phyloP scores from a whole-genome alignment of 2,888 invertebrate species.

The Morpho helenor region DNA sequence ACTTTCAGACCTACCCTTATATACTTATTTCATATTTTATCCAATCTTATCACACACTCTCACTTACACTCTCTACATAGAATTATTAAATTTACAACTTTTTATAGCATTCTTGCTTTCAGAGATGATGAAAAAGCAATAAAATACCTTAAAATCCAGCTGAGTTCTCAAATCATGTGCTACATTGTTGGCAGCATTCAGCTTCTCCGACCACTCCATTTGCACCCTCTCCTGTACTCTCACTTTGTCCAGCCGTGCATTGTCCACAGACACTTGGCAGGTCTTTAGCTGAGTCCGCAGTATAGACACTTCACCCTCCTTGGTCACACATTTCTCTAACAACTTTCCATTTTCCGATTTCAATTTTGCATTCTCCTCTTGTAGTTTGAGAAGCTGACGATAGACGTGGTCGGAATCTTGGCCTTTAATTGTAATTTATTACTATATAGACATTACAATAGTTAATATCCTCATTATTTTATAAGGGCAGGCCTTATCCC shows the following conservation, averaged over 20 bases:
- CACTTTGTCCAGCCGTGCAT: slow-evolving; percentile 62
- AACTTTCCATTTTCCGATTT: slow-evolving; percentile 67
- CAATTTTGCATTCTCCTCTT: slow-evolving; percentile 63
- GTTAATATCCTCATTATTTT: too few relatives aligned
- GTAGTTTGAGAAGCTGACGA: slow-evolving; percentile 51
- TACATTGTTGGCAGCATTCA: slow-evolving; percentile 56
- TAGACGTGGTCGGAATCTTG: slow-evolving; percentile 53
- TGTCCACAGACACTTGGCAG: slow-evolving; percentile 60
- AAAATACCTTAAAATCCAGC: slow-evolving; percentile 77
- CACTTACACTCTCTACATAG: too few relatives aligned
- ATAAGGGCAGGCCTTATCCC: too few relatives aligned
- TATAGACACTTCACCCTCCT: slow-evolving; percentile 79
- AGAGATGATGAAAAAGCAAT: too few relatives aligned
- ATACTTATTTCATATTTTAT: too few relatives aligned
- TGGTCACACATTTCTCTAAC: slow-evolving; percentile 71
- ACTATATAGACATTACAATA: too few relatives aligned
- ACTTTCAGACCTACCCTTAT: too few relatives aligned
- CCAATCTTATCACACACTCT: too few relatives aligned
- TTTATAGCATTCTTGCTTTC: too few relatives aligned
- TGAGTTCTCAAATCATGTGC: slow-evolving; percentile 68
- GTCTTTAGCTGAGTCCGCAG: slow-evolving; percentile 74
- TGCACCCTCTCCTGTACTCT: slow-evolving; percentile 66
- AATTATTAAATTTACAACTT: too few relatives aligned
- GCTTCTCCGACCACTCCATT: slow-evolving; percentile 73
- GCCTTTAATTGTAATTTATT: slow-evolving; percentile 21